Evolutionary conservation across 92 coral and sea anemone species (phyloP).

Genomic region (Umimayanthus kanabou): DNA sequence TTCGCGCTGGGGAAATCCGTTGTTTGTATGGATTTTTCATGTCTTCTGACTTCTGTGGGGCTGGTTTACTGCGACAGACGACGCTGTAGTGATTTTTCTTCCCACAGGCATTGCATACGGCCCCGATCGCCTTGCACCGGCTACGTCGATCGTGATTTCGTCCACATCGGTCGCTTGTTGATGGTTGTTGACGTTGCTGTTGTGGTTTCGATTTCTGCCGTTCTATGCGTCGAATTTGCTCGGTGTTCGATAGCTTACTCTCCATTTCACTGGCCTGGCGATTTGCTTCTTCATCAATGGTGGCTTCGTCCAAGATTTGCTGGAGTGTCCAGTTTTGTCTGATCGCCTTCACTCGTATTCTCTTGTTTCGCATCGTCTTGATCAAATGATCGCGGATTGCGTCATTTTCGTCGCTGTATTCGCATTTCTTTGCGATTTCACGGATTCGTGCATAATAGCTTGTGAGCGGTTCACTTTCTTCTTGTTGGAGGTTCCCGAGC

Average conservation of each 20-base stretch:
- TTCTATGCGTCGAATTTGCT: not conserved
- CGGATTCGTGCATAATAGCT: conserved; percentile 38
- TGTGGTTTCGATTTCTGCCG: not conserved
- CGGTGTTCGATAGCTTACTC: conserved; percentile 11
- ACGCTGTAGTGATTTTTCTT: not conserved
- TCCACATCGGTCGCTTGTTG: not conserved
- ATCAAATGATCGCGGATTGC: conserved; percentile 43
- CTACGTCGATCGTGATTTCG: too few species aligned
- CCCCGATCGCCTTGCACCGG: too few species aligned
- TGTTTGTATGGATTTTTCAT: too few species aligned
- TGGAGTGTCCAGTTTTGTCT: conserved; percentile 29
- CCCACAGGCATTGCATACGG: too few species aligned
- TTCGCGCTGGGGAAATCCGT: too few species aligned
- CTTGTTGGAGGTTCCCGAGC: too few species aligned
- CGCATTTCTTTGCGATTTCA: conserved; percentile 48
- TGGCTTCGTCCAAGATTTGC: conserved; percentile 41
- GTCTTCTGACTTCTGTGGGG: too few species aligned
- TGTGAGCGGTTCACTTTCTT: conserved; percentile 26
- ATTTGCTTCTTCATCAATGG: conserved; percentile 34
- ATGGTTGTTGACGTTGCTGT: not conserved
- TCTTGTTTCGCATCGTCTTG: conserved; percentile 38
- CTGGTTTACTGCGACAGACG: too few species aligned
- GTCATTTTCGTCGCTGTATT: conserved; percentile 30
- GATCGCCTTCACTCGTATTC: conserved; percentile 32
- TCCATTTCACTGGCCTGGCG: conserved; percentile 39